Evolutionary conservation across 1,140 invertebrate species (phyloP).

Genomic region (Saccostrea glomerata): DNA sequence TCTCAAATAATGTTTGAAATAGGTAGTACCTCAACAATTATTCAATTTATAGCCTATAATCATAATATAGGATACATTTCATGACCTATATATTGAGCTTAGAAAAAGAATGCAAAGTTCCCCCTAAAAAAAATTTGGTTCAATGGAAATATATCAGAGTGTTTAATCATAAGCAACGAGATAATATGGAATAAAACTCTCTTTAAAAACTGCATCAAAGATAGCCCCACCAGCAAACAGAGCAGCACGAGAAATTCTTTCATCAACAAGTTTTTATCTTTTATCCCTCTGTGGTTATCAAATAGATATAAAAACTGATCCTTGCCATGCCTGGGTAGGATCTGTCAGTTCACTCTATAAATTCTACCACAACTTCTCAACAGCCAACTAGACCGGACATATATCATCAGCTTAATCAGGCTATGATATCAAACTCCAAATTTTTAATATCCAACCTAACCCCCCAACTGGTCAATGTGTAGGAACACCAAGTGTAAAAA

Average conservation of each 20-base stretch:
- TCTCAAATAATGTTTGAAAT: too few species aligned
- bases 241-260: neutral
- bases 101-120: too few species aligned
- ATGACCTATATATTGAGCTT: too few species aligned
- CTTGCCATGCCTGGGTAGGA: neutral
- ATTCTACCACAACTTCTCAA: neutral
- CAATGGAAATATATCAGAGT: too few species aligned
- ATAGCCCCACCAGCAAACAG: neutral
- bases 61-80: too few species aligned
- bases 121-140: too few species aligned
- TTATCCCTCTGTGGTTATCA: neutral
- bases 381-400: neutral
- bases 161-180: too few species aligned
- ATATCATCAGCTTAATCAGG: neutral
- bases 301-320: conserved; percentile 29
- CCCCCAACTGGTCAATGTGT: neutral
- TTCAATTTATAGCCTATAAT: too few species aligned
- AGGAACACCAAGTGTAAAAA: neutral
- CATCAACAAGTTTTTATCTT: neutral
- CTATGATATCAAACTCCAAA: neutral
- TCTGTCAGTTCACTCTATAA: neutral
- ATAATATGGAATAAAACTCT: neutral
- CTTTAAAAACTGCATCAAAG: neutral
- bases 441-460: neutral
- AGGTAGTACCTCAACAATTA: too few species aligned